These are phyloP conservation scores for Anagyrus pseudococci DNA, from an alignment of 2,888 invertebrate species.

Conservation along the genomic window DNA sequence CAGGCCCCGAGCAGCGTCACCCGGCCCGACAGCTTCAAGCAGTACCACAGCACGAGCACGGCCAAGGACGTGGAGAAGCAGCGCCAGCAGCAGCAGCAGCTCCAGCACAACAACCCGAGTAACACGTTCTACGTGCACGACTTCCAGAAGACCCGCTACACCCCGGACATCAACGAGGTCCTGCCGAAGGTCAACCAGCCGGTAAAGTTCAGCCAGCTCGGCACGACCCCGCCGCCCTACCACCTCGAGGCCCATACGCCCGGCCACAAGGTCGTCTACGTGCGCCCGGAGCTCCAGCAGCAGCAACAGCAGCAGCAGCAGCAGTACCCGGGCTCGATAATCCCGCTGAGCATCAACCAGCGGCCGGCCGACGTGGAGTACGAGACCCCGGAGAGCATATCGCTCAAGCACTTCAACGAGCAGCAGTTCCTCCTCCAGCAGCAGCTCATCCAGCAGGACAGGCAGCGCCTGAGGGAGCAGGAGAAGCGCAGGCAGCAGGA, in stretches of 20 bases:
- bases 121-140: constrained; percentile 51
- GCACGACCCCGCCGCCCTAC: constrained; percentile 29
- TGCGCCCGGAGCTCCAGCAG: constrained; percentile 46
- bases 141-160: constrained; percentile 49
- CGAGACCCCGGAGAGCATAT: constrained; percentile 58
- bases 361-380: constrained; percentile 46
- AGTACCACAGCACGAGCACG: constrained; percentile 34
- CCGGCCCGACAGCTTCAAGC: constrained; percentile 25
- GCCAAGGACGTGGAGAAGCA: constrained; percentile 35
- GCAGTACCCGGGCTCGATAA: constrained; percentile 46
- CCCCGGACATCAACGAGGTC: constrained; percentile 55
- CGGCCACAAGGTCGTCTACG: constrained; percentile 45
- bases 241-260: neutral
- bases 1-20: constrained; percentile 18
- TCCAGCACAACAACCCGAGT: constrained; percentile 16
- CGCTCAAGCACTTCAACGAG: constrained; percentile 58
- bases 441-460: constrained; percentile 55
- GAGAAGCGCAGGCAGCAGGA: constrained; percentile 52
- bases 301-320: constrained; percentile 46
- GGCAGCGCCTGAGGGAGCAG: constrained; percentile 52
- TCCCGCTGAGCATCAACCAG: constrained; percentile 48
- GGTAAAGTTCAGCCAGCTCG: constrained; percentile 49
- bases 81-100: constrained; percentile 2
- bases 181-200: constrained; percentile 52
- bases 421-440: constrained; percentile 56